Evolutionary conservation across 2,888 invertebrate species (phyloP).

Genomic region (Coleophora deauratella): DNA sequence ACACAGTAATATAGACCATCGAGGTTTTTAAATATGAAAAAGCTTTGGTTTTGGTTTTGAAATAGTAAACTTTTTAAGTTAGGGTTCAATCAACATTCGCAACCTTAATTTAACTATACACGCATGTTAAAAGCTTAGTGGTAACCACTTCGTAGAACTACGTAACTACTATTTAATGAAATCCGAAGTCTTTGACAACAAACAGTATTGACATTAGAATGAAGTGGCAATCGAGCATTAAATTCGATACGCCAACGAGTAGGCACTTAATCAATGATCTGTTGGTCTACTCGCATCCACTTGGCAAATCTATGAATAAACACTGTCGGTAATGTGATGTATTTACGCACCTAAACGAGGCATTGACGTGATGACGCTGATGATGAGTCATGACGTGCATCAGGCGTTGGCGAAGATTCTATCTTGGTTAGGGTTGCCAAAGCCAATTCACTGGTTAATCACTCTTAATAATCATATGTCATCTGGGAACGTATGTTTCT

Average conservation of each 20-base stretch:
- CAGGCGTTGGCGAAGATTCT: conserved; percentile 21
- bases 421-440: not conserved
- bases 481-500: too few species aligned
- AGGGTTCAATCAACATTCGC: too few species aligned
- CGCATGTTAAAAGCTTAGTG: too few species aligned
- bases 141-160: too few species aligned
- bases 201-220: not conserved
- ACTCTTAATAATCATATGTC: too few species aligned
- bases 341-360: conserved; percentile 30
- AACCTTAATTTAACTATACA: too few species aligned
- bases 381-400: conserved; percentile 54
- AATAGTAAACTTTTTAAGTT: too few species aligned
- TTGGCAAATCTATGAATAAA: conserved; percentile 44
- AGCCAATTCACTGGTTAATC: too few species aligned
- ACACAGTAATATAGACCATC: conserved; percentile 4
- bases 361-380: conserved; percentile 49
- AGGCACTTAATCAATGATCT: conserved; percentile 38
- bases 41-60: too few species aligned
- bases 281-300: conserved; percentile 32
- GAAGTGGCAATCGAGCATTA: conserved; percentile 5
- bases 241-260: conserved; percentile 23
- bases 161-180: too few species aligned
- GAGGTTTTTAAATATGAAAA: conserved; percentile 9
- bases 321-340: conserved; percentile 32
- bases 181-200: too few species aligned